Evolutionary conservation across 2,797 vertebrate genomes (phyloP).

Genomic region (Labroides dimidiatus): DNA sequence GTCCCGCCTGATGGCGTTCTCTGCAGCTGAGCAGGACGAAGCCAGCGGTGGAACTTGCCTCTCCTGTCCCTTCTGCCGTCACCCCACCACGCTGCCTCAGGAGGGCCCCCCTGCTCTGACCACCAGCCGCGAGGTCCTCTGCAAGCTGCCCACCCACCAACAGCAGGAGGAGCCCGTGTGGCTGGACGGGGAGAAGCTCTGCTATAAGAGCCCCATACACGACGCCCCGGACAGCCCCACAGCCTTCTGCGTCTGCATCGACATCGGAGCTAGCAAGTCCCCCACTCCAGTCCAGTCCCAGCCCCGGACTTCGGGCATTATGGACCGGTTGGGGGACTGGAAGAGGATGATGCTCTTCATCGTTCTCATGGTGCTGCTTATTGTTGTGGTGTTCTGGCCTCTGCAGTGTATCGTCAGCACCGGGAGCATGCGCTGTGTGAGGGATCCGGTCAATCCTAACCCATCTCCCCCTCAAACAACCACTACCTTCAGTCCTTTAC

Average conservation of each 20-base stretch:
- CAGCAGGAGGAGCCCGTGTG: slow-evolving; percentile 89
- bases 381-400: slow-evolving; percentile 92
- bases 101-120: slow-evolving; percentile 88
- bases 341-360: slow-evolving; percentile 87
- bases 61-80: slow-evolving; percentile 93
- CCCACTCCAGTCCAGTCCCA: slow-evolving; percentile 22
- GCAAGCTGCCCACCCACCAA: slow-evolving; percentile 87
- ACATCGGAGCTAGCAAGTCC: slow-evolving; percentile 88
- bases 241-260: slow-evolving; percentile 86
- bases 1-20: slow-evolving; percentile 89
- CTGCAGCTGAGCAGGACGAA: slow-evolving; percentile 65
- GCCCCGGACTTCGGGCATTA: slow-evolving; percentile 34
- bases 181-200: slow-evolving; percentile 93
- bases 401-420: slow-evolving; percentile 92
- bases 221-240: slow-evolving; percentile 44
- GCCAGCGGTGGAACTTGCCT: slow-evolving; percentile 59
- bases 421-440: slow-evolving; percentile 86
- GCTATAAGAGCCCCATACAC: slow-evolving; percentile 80
- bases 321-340: slow-evolving; percentile 85
- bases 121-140: slow-evolving; percentile 89
- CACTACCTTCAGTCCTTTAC: not conserved
- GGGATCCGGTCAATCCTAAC: accelerated
- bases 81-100: slow-evolving; percentile 85
- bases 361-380: slow-evolving; percentile 84
- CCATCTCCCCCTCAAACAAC: not conserved